Percentiles rank a stretch among this genome's conserved stretches.
These are phyloP conservation scores for Ennomos quercinarius DNA, from an alignment of 2,888 invertebrate species.

Conservation along the genomic window DNA sequence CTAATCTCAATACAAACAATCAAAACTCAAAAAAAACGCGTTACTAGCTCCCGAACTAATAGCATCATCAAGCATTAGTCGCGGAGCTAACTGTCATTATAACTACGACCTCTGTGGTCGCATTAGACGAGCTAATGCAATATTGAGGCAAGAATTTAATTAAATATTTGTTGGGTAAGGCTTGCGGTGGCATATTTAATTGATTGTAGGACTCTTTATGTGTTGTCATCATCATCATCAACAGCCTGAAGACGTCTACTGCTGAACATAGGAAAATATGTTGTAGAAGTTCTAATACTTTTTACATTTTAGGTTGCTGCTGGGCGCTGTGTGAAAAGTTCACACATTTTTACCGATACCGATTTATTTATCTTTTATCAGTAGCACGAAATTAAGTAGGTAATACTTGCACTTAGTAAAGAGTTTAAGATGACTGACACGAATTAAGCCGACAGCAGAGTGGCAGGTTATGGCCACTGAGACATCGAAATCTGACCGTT, in stretches of 20 bases:
- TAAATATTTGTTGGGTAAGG: conserved; percentile 3
- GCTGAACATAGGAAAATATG: no score
- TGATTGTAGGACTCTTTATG: conserved; percentile 11
- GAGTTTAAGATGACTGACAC: conserved; percentile 16
- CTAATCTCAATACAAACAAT: conserved; percentile 32
- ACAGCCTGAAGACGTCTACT: neutral
- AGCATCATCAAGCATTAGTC: conserved; percentile 66
- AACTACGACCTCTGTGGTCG: conserved; percentile 45
- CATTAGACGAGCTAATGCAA: conserved; percentile 49
- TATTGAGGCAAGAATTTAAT: conserved; percentile 15
- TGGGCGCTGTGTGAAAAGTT: no score
- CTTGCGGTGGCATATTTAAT: neutral
- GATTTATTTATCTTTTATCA: no score
- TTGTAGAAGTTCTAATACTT: no score
- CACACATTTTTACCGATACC: no score
- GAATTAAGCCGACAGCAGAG: conserved; percentile 25
- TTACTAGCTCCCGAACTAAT: conserved; percentile 55
- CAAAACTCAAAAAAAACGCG: conserved; percentile 43
- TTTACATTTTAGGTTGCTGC: no score
- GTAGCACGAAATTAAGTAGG: no score
- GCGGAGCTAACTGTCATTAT: conserved; percentile 51
- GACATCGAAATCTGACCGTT: neutral
- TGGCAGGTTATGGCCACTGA: conserved; percentile 13
- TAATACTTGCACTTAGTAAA: neutral
- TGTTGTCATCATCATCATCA: no score